Evolutionary conservation across 2,797 vertebrate species (phyloP), one percentile per base, ranked within the genome.

Genomic region (Chanos chanos): DNA sequence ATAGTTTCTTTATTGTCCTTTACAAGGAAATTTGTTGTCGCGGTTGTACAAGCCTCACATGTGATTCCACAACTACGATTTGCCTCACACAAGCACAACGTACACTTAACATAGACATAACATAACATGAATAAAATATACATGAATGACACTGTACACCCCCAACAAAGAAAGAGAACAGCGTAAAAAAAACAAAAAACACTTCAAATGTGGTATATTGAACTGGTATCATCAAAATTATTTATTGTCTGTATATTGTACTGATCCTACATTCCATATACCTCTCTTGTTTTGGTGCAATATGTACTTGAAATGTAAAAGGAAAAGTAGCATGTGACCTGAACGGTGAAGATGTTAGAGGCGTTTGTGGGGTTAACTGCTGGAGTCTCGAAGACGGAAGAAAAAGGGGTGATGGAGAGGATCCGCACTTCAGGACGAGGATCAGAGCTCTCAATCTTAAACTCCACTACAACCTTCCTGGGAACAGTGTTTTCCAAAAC

Each of bases 391-490:
- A 65, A 36, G 36, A 59, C 41, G 10, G 45, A 21, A 4, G 33
- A 5, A 1, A 28, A 8, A 6, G 58, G 68, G 2, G 13, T 66
- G 36, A 66, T 40, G 1, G 51, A 71, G 9, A 61, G 45, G 45
- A 66, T 57, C 28, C n/a, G 22, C 43, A 66, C 51, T 1, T 12
- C 16, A 25, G 57, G 62, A 13, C 7, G 12, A 9, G 21, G 24
- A 1, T 40, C 25, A 31, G 31, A 31, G 16, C 52, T 55, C 27
- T 30, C 52, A 10, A 66, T 37, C 13, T 31, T 62, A 37, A 71
- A 66, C 44, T 57, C 45, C 4, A 36, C 24, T 45, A 71, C 33
- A 31, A 62, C 33, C 1, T 3, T 33, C 52, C 68, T 61, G 13
- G 58, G 63, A 7, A 58, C 52, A 15, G 18, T 33, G 19, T 39